Conservation (phyloP, 2,113 vertebrate species). For the Oryzias woworae region DNA sequence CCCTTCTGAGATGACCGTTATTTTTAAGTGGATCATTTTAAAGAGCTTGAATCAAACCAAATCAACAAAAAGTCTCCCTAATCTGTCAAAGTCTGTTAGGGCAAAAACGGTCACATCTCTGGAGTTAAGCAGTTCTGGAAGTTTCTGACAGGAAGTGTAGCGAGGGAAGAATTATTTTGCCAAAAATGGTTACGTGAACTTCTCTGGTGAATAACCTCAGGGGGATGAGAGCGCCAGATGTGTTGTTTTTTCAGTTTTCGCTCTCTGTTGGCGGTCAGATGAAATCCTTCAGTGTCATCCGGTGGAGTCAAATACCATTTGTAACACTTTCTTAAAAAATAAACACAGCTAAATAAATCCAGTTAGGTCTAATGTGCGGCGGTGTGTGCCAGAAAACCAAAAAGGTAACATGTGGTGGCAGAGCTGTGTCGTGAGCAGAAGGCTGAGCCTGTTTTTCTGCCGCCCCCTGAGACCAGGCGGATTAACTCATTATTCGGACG, state of each 20-base stretch:
- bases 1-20: too few species aligned
- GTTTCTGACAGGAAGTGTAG: constrained; percentile 24
- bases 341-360: too few species aligned
- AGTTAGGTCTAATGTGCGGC: too few species aligned
- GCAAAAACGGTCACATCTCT: constrained; percentile 5
- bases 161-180: constrained; percentile 12
- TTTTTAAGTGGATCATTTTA: background rate
- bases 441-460: constrained; percentile 49
- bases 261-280: constrained; percentile 3
- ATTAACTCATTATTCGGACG: constrained; percentile 51
- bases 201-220: constrained; percentile 24
- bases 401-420: constrained; percentile 49
- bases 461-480: constrained; percentile 32
- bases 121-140: constrained; percentile 22
- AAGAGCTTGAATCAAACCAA: background rate
- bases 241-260: constrained; percentile 6
- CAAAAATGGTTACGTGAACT: constrained; percentile 47
- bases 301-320: background rate
- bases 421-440: constrained; percentile 13
- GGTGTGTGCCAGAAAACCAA: background rate
- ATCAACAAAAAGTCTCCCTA: constrained; percentile 14
- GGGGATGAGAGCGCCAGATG: background rate
- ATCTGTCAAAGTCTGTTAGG: constrained; percentile 27
- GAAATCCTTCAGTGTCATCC: constrained; percentile 2
- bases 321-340: constrained; percentile 1